Percentiles rank a stretch among this genome's conserved stretches.
phyloP scores from a whole-genome alignment of 2,888 invertebrate genomes.

The Zygogramma bicolorata region DNA sequence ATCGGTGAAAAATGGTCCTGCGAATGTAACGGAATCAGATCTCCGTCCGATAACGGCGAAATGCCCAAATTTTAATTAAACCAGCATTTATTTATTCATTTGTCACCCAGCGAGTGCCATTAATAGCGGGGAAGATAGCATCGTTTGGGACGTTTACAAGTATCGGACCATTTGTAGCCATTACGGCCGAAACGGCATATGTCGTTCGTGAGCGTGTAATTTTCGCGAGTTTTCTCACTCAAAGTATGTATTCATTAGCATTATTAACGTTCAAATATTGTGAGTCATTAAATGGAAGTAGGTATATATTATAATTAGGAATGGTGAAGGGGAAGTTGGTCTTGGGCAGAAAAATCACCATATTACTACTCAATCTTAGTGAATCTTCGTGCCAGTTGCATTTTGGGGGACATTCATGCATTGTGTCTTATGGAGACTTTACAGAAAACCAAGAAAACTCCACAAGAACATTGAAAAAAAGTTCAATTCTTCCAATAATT shows the following conservation, averaged over 20 bases:
- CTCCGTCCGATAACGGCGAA: slow-evolving; percentile 7
- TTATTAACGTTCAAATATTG: slow-evolving; percentile 4
- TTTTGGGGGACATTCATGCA: no score
- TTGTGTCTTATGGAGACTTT: no score
- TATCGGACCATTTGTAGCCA: slow-evolving; percentile 7
- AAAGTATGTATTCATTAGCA: background rate
- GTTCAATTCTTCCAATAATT: no score
- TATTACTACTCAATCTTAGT: no score
- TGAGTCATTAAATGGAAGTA: background rate
- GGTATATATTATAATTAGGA: background rate
- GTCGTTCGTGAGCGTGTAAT: background rate
- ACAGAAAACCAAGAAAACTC: no score
- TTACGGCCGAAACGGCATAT: slow-evolving; percentile 1
- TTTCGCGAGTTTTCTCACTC: background rate
- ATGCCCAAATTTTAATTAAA: slow-evolving; percentile 35
- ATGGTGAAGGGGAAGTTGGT: background rate
- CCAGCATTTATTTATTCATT: slow-evolving; percentile 33
- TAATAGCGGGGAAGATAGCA: slow-evolving; percentile 34
- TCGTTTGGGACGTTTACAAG: slow-evolving; percentile 32
- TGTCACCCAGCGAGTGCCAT: slow-evolving; percentile 32
- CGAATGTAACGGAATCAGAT: slow-evolving; percentile 19
- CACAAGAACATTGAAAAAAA: no score
- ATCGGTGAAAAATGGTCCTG: slow-evolving; percentile 14
- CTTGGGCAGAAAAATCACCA: no score
- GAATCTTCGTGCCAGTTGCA: no score